Conservation (phyloP, 2,113 vertebrate genomes). For the Actenoides hombroni region DNA sequence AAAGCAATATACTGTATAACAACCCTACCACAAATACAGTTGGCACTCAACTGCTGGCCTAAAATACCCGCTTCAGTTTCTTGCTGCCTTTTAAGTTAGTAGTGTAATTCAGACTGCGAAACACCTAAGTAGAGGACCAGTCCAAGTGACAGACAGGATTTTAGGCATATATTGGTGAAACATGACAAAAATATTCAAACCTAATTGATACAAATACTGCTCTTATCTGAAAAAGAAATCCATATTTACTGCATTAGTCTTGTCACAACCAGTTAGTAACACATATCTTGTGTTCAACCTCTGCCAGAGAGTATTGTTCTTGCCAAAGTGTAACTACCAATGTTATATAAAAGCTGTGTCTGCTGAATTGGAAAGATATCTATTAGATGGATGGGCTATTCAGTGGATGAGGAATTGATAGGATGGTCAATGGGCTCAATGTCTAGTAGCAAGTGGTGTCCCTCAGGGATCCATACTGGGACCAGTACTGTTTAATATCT, state of each 20-base stretch:
- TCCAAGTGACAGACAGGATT: not conserved
- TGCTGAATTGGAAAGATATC: not conserved
- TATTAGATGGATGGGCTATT: not conserved
- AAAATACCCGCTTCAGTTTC: not conserved
- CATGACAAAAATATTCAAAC: not conserved
- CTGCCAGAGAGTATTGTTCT: not conserved
- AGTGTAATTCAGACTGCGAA: not conserved
- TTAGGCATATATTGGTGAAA: not conserved
- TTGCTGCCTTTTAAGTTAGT: not conserved
- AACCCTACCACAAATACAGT: not conserved
- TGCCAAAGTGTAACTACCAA: not conserved
- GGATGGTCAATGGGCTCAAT: not conserved
- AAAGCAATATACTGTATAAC: not conserved
- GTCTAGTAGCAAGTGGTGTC: not conserved
- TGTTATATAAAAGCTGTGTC: not conserved
- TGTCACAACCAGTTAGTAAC: not conserved
- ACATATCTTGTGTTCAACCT: not conserved
- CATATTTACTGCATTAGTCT: not conserved
- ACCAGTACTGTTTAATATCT: not conserved
- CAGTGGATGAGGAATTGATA: too few species aligned
- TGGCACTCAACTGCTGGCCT: not conserved
- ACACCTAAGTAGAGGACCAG: not conserved
- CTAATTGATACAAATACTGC: not conserved
- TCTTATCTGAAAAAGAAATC: not conserved
- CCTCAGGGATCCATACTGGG: not conserved